Conservation (phyloP, 2,888 invertebrate species). For the Entomobrya proxima region DNA sequence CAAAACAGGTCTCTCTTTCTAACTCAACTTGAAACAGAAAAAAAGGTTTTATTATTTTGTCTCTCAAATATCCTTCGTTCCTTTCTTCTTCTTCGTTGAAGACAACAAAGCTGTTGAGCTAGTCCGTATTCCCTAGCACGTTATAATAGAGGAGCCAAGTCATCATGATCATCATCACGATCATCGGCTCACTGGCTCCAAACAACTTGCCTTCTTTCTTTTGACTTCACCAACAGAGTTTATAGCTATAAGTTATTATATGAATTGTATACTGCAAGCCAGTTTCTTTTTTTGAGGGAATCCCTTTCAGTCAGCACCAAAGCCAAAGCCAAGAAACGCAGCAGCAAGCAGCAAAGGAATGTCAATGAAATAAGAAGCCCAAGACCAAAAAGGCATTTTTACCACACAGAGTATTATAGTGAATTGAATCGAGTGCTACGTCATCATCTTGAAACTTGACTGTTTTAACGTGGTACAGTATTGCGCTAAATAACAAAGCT, state of each 20-base stretch:
- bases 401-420: neutral
- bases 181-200: slow-evolving; percentile 16
- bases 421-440: too few relatives aligned
- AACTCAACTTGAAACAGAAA: neutral
- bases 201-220: slow-evolving; percentile 13
- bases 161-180: slow-evolving; percentile 19
- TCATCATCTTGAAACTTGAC: too few relatives aligned
- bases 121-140: neutral
- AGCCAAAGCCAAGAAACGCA: too few relatives aligned
- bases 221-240: neutral
- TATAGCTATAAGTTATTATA: too few relatives aligned
- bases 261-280: neutral
- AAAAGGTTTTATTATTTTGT: neutral
- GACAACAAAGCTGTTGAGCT: slow-evolving; percentile 13
- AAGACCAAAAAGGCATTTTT: neutral
- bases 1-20: slow-evolving; percentile 58
- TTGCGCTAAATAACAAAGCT: too few relatives aligned
- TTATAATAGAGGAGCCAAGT: too few relatives aligned
- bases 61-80: too few relatives aligned
- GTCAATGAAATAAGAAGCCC: slow-evolving; percentile 74
- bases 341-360: slow-evolving; percentile 62
- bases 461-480: too few relatives aligned
- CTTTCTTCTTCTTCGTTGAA: neutral
- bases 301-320: slow-evolving; percentile 70
- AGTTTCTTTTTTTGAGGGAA: slow-evolving; percentile 71